Evolutionary conservation across 2,113 vertebrate species (phyloP).

Genomic region (Lepisosteus oculatus): DNA sequence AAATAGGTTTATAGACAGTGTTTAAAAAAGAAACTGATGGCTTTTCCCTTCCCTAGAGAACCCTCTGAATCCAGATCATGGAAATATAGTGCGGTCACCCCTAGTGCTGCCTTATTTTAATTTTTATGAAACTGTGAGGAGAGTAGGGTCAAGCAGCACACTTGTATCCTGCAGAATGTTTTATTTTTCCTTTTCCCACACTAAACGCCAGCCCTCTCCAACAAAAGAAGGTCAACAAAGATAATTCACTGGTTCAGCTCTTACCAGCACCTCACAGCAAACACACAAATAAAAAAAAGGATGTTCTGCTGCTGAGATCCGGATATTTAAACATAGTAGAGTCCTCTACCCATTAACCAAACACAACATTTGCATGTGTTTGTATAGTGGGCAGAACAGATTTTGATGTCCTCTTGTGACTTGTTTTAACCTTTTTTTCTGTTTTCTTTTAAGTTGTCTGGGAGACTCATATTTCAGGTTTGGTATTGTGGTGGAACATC

Average conservation of each 20-base stretch:
- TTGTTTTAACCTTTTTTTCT: conserved; percentile 25
- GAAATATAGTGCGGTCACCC: background rate
- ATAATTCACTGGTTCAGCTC: conserved; percentile 32
- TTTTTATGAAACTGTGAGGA: conserved; percentile 22
- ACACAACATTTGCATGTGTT: conserved; percentile 61
- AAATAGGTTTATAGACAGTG: too few species aligned
- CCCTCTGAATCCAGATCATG: conserved; percentile 5
- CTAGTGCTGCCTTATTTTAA: background rate
- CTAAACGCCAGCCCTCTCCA: conserved; percentile 7
- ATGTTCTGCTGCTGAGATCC: conserved; percentile 32
- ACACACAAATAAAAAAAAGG: conserved; percentile 20
- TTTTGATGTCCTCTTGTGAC: conserved; percentile 14
- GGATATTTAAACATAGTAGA: conserved; percentile 40
- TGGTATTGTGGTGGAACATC: too few species aligned
- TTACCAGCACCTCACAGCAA: conserved; percentile 30
- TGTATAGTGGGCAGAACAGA: conserved; percentile 40
- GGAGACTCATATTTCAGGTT: too few species aligned
- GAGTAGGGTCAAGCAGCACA: conserved; percentile 32
- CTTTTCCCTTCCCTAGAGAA: background rate
- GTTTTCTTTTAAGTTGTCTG: background rate
- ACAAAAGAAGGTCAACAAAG: conserved; percentile 27
- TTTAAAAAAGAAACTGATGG: conserved; percentile 14
- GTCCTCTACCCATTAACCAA: conserved; percentile 54
- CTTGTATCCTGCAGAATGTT: conserved; percentile 29
- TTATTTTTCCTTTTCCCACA: conserved; percentile 35